Base-by-base conservation (phyloP, 2,113 vertebrate species). In the Salvelinus fontinalis region DNA sequence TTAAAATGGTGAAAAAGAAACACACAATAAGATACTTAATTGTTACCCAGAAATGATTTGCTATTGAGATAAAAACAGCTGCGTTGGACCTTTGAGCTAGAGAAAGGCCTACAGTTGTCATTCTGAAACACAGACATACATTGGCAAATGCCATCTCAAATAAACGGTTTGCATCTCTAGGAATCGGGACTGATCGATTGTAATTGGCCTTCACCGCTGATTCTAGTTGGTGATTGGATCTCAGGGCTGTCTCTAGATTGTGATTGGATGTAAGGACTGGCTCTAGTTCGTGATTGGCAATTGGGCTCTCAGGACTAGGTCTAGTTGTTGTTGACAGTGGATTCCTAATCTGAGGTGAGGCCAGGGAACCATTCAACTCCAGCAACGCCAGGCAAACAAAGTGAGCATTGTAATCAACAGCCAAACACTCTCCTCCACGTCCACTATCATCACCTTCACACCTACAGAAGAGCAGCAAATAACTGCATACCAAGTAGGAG, bases 151-250 rank as follows among this genome's bases (percentile, higher is more conserved):
- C 5, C 59, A 62, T 11, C 57, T 60, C 64, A 26, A 24, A 66
- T 34, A 34, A 34, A 7, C 6, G 34, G 34, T 34, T 34, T 7
- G 7, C 34, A 34, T 34, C 9, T 11, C 39, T 44, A 11, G 39
- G 8, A 44, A 44, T 44, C 39, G 9, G 39, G 9, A 44, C 8
- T 44, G 39, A 11, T 9, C 2, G 39, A 44, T 44, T 2, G 39
- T 3, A 44, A 31, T 54, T 16, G 24, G 67, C 76, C 75, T 70
- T 81, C 73, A 79, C 74, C 71, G 80, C 64, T 48, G 48, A 69
- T 2, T 16, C 75, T 66, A 80, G 74, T 62, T 74, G 39, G 77
- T 76, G 80, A 86, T 73, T 84, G 75, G 76, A 51, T 88, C 78
- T 87, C 81, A 75, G 69, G 27, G 59, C 75, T 67, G 66, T 70